Evolutionary conservation across 2,888 invertebrate species (phyloP).

Genomic region (Xanthorhoe designata): DNA sequence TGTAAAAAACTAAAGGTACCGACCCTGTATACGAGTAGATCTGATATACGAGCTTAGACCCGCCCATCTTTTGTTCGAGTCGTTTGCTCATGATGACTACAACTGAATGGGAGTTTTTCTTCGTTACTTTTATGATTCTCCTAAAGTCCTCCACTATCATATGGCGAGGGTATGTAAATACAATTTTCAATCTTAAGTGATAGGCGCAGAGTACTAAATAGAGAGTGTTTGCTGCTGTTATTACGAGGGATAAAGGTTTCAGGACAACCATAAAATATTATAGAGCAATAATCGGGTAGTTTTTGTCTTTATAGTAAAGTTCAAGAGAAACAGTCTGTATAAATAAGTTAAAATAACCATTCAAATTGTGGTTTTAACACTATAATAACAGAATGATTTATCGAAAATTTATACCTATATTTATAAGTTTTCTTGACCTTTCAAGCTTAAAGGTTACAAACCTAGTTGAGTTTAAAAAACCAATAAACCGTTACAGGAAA

Average conservation of each 20-base stretch:
- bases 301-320: slow-evolving; percentile 7
- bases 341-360: not conserved
- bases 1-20: slow-evolving; percentile 43
- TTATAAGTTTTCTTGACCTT: not conserved
- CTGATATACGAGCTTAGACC: slow-evolving; percentile 51
- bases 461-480: not conserved
- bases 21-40: slow-evolving; percentile 43
- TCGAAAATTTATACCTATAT: not conserved
- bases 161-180: not conserved
- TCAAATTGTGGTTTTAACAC: not conserved
- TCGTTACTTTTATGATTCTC: slow-evolving; percentile 25
- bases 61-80: slow-evolving; percentile 54
- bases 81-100: slow-evolving; percentile 48
- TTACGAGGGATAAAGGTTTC: not conserved
- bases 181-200: not conserved
- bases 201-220: not conserved
- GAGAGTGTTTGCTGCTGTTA: not conserved
- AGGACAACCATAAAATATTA: slow-evolving; percentile 40
- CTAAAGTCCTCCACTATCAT: not conserved
- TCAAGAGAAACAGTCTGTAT: not conserved
- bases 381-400: not conserved
- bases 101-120: slow-evolving; percentile 46
- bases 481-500: too few relatives aligned
- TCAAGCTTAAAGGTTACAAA: not conserved
- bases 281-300: slow-evolving; percentile 21